phyloP scores from a whole-genome alignment of 1,140 invertebrate genomes.

The Ceratina australensis region DNA sequence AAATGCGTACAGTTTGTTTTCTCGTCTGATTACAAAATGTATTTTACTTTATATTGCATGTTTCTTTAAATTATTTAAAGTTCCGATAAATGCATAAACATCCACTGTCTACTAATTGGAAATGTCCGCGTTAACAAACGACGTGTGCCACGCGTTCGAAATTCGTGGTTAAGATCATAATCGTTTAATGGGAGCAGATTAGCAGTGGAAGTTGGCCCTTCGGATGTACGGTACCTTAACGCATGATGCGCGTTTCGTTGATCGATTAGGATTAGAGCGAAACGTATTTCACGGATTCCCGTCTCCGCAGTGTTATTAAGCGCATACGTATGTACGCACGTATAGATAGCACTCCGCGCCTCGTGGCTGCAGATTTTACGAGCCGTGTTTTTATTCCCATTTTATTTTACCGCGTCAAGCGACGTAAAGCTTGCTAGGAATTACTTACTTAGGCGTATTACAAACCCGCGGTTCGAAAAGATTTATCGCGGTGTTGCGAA shows the following conservation, averaged over 20 bases:
- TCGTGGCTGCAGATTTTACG: background rate
- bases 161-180: background rate
- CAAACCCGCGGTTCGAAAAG: background rate
- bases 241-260: background rate
- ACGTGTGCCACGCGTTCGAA: background rate
- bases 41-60: too few species aligned
- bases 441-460: constrained; percentile 8
- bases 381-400: background rate
- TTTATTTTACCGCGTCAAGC: background rate
- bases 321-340: too few species aligned
- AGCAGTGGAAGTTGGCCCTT: background rate
- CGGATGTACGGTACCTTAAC: too few species aligned
- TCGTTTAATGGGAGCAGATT: constrained; percentile 1
- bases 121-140: background rate
- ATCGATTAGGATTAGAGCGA: background rate
- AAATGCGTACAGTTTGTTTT: too few species aligned
- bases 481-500: background rate
- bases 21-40: too few species aligned
- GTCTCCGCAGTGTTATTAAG: background rate
- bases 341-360: background rate
- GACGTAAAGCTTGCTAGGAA: background rate
- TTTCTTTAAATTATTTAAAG: too few species aligned
- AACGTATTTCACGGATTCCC: background rate
- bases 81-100: too few species aligned
- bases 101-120: too few species aligned